Base-by-base conservation (phyloP, 2,888 invertebrate species). In the Drosophila eohydei region DNA sequence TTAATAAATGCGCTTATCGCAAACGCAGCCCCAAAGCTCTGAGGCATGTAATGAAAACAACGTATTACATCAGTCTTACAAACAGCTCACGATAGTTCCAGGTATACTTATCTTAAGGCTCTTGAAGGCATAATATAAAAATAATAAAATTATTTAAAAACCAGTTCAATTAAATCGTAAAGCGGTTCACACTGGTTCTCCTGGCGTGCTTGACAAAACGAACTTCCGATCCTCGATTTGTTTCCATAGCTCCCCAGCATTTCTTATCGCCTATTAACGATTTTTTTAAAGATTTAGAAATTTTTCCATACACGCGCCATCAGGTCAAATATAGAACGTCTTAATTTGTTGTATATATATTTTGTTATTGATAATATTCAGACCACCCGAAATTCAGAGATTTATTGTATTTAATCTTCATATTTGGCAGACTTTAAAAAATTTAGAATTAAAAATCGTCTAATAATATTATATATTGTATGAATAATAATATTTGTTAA, bases 51-150 rank as follows among this genome's bases (percentile, higher is more conserved):
- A 87, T 80, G 40, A 73, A 81, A 88, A 90, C 86, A 83, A 59
- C 38, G 21, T 64, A 88, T 87, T 87, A 86, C 87, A 87, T 90
- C 90, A 87, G 80, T 70, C 55, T 60, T 38, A 51, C 41, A 56
- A 9, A 63, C 57, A 38, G 6, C 56, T 21, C 9, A 52, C 34
- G 38, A 30, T 58, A 34, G 41, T 40, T 52, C n/a, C 34, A 40
- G 48, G 30, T 54, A 38, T 34, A 56, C 28, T 14, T 54, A 40
- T 54, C 54, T 54, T 28, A 54, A 28, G 28, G 12, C 40, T 54
- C 28, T 54, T 32, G 34, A 8, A 16, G 14, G 48, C n/a, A 16
- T 11, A 11, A 21, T 11, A 5, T 21, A 7, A 21, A 14, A 6
- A 16, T 8, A 36, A 21, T 14, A 40, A 36, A 40, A 11, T 48